Evolutionary conservation across 2,888 invertebrate species (phyloP), one percentile per base, ranked within the genome.

Genomic region (Dascillus cervinus): DNA sequence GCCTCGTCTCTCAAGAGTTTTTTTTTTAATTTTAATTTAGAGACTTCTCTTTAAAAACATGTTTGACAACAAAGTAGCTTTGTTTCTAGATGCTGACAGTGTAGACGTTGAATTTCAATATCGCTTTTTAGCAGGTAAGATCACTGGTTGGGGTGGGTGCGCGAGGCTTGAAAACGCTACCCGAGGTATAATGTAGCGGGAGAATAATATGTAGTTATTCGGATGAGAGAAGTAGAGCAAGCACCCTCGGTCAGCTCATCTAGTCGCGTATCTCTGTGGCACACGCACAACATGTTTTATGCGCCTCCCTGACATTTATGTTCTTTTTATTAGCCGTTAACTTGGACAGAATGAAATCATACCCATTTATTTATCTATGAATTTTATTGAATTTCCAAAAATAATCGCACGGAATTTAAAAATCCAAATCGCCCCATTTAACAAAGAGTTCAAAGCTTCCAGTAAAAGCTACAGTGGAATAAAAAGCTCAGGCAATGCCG

Each of bases 261-360:
- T 47, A 50, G 53, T n/a, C n/a, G 53, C 55, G 54, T 59, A 61
- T 61, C 60, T 61, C 52, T 44, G 46, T 45, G 48, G 50, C 58
- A 59, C 60, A 61, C 59, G 61, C 59, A 59, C 53, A 47, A 37
- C 44, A 46, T 58, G 56, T 53, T 61, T 60, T 58, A 60, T 58
- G 55, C 49, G 35, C 56, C 41, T 38, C 40, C 43, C 50, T 53
- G 60, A 60, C 61, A 47, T 60, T 60, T 60, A 60, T 60, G 58
- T 49, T 50, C 56, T 57, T 61, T 61, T 60, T 61, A 61, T 60
- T 60, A 60, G 55, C 55, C 50, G 59, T 58, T 60, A 58, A 57
- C 49, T 54, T 48, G 51, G 53, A 55, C 55, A 50, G 52, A 46
- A 27, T 37, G 40, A 40, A 40, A 40, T 40, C 40, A 37, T 40